phyloP scores from a whole-genome alignment of 37 sponge, comb jelly and placozoan species.

The Spongilla lacustris region DNA sequence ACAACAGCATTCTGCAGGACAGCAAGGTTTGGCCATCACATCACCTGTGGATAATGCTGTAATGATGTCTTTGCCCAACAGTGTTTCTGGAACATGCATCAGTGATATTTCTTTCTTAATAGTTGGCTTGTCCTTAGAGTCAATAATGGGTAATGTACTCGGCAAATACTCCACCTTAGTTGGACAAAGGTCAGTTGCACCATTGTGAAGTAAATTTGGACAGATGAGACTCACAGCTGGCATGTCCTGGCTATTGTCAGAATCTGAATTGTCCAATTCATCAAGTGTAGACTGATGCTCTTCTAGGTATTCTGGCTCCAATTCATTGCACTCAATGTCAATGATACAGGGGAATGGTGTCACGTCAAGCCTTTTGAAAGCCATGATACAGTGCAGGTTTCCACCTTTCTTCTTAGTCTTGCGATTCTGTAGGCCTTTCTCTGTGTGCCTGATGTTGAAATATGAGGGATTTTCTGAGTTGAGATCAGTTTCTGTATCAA shows the following conservation, averaged over 20 bases:
- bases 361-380: slow-evolving; percentile 55
- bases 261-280: slow-evolving; percentile 49
- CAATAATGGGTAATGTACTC: not conserved
- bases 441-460: slow-evolving; percentile 83
- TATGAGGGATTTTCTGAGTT: slow-evolving; percentile 60
- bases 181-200: not conserved
- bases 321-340: not conserved
- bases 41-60: too few relatives aligned
- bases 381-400: slow-evolving; percentile 85
- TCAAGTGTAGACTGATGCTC: not conserved
- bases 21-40: too few relatives aligned
- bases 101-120: too few relatives aligned
- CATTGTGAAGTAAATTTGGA: not conserved
- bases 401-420: slow-evolving; percentile 72
- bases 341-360: not conserved
- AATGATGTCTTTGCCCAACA: too few relatives aligned
- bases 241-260: not conserved
- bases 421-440: slow-evolving; percentile 62
- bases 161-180: too few relatives aligned
- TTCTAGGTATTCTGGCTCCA: not conserved
- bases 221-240: not conserved
- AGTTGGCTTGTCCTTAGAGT: not conserved
- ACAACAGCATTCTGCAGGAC: too few relatives aligned
- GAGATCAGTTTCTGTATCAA: slow-evolving; percentile 70
- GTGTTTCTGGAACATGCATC: too few relatives aligned